Evolutionary conservation across 2,888 invertebrate species (phyloP), one percentile per base, ranked within the genome.

Genomic region (Drosophila peninsularis): DNA sequence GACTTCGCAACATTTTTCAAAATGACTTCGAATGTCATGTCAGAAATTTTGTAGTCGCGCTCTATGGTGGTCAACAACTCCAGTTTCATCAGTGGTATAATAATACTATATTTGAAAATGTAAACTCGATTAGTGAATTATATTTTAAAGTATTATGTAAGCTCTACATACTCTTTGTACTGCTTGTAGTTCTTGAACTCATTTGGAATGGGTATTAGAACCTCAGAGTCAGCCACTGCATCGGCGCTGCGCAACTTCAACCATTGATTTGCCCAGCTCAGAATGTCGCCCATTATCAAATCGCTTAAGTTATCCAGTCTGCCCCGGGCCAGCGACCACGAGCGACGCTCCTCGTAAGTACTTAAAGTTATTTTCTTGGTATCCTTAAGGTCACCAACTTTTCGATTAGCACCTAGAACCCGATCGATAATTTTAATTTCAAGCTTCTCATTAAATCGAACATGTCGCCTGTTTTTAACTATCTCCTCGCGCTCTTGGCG

Each of bases 181-280:
- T 95, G 94, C 11, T 93, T 91, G 80, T 94, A 94, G 50, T 92
- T 93, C 4, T 83, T 85, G 88, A 95, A 96, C 21, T 92, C 91
- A 80, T 93, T 93, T 17, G 94, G 93, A 80, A 95, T 93, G 5
- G 93, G 93, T 78, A 93, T 88, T 3, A 95, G 91, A 5, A 93
- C 89, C 45, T 93, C 92, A 50, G 91, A 90, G 30, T 93, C 93
- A 0, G 93, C 93, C 49, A 94, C 90, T 30, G 94, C 93, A 1
- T 86, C 75, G 5, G 93, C 92, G 61, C 92, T 92, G 13, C 95
- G 94, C 76, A 94, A 94, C 62, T 93, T 91, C 3, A 96, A 88
- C 96, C 96, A 96, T 30, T 93, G 92, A 10, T 95, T 94, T 81
- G 94, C 94, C 96, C 96, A 96, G 2, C 61, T 80, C 6, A 95